Percentiles rank a stretch among this genome's conserved stretches.
Evolutionary conservation across 2,113 vertebrate species (phyloP).

Genomic region (Pantherophis guttatus): DNA sequence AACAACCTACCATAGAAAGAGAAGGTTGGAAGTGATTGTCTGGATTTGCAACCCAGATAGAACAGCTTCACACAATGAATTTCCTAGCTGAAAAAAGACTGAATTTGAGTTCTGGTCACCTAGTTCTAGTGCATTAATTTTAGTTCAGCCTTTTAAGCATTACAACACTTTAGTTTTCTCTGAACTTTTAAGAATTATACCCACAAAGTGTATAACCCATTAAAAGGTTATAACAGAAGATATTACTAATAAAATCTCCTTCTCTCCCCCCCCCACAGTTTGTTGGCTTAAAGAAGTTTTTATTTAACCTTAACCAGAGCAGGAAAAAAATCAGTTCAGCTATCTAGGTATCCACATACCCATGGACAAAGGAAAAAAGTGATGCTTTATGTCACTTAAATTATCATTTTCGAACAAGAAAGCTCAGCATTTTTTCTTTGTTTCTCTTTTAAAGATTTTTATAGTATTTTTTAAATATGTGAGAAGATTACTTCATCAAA

Average conservation of each 20-base stretch:
- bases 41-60: background rate
- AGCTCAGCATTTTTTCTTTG: background rate
- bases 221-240: background rate
- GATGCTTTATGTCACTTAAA: background rate
- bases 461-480: background rate
- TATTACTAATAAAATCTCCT: background rate
- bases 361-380: background rate
- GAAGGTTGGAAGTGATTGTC: background rate
- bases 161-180: background rate
- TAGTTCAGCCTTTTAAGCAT: background rate
- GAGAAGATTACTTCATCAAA: background rate
- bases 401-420: background rate
- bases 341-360: background rate
- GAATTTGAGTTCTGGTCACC: background rate
- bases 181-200: background rate
- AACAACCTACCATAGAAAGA: background rate
- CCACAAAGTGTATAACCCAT: background rate
- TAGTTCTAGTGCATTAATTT: background rate
- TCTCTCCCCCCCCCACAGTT: too few species aligned
- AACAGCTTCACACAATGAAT: background rate
- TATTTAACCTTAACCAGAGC: background rate
- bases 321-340: background rate
- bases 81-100: background rate
- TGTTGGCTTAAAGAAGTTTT: background rate
- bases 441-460: background rate